Conservation (phyloP, 1,140 invertebrate genomes). For the Zaprionus inermis region DNA sequence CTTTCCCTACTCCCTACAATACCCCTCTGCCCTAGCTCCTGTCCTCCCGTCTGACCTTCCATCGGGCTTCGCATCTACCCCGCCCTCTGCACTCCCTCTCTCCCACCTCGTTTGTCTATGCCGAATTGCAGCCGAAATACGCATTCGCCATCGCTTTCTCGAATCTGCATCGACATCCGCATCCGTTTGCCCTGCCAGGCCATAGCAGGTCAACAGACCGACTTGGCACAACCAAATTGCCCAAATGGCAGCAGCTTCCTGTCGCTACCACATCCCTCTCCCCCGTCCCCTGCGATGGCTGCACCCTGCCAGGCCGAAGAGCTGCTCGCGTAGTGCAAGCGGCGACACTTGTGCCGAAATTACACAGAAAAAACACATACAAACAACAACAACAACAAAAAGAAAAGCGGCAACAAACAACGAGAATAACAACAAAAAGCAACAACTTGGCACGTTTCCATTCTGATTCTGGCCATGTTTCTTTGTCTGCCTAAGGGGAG, state of each 20-base stretch:
- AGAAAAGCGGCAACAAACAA: background rate
- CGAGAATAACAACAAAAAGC: conserved; percentile 15
- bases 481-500: conserved; percentile 24
- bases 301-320: too few species aligned
- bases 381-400: conserved; percentile 12
- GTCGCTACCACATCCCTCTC: background rate
- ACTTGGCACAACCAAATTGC: conserved; percentile 3
- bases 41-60: background rate
- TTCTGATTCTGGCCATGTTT: conserved; percentile 45
- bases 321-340: conserved; percentile 10
- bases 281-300: background rate
- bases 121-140: conserved; percentile 1
- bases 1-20: background rate
- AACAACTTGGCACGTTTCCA: conserved; percentile 53
- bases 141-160: background rate
- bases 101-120: background rate
- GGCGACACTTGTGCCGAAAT: conserved; percentile 50
- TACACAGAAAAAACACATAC: conserved; percentile 37
- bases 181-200: conserved; percentile 6
- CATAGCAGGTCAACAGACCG: conserved; percentile 4
- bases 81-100: background rate
- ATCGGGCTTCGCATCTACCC: too few species aligned
- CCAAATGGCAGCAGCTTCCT: conserved; percentile 7
- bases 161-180: conserved; percentile 2
- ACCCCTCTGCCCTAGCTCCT: background rate